Base-by-base conservation (phyloP, 1,140 invertebrate genomes). In the Uloborus diversus region DNA sequence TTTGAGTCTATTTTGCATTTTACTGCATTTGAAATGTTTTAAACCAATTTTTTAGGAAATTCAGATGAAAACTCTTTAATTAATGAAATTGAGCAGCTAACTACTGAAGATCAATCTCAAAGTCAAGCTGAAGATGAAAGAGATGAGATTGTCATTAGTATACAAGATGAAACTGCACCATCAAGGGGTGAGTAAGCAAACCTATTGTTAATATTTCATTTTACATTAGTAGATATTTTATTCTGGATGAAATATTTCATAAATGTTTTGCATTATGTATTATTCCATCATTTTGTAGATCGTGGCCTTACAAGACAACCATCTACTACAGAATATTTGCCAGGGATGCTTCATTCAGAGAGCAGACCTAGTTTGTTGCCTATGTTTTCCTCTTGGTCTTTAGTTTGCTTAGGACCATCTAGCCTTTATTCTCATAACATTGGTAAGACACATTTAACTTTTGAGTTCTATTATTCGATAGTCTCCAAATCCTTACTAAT, bases 361-460 rank as follows among this genome's bases (percentile, higher is more conserved):
- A 94, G 93, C 25, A 94, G 94, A 5, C 85, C 89, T 4, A 91
- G 91, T 0, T 87, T 97, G 11, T 87, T 97, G 57, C 96, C 97
- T 0, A 91, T 93, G 76, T 99, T 94, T 87, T 92, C 95, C 0
- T 97, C 95, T 81, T 99, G 96, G 96, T 94, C 94, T 1, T 87
- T 99, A 23, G 90, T 96, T 49, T 96, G 94, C 85, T 88, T 98
- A 0, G 97, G 97, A 7, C 91, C 94, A 0, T 95, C 94, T 32
- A 95, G 93, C 80, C 88, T 96, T 13, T 99, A 99, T 86, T 96
- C 93, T 25, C 96, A 98, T 84, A 94, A 93, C 86, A 90, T 93
- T 80, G 96, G 95, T 79, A 85, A 94, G 70, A n/a, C 90, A 90
- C 28, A 59, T 23, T 56, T 56, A 11, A 4, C 11, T 20, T 56